A percentile compares a stretch with the other conserved stretches of the same genome.
Conservation (phyloP, 2,797 vertebrate species). For the Rhinoraja longicauda region DNA sequence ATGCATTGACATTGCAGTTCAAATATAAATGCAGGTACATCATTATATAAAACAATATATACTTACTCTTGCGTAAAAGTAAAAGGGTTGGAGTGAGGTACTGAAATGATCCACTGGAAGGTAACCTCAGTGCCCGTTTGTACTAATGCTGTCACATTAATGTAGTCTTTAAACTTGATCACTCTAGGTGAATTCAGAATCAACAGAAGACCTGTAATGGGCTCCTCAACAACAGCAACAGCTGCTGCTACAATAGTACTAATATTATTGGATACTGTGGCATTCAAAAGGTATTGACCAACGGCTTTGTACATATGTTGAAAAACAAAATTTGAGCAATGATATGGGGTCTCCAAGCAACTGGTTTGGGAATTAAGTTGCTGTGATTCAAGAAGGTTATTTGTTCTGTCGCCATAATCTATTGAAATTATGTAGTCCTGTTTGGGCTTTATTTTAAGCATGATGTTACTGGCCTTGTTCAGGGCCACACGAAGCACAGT, state of each 20-base stretch:
- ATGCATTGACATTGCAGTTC: background rate
- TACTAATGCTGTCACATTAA: background rate
- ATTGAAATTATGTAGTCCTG: conserved; percentile 4
- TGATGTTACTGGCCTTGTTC: background rate
- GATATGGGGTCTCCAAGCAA: conserved; percentile 37
- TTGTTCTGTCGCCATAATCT: conserved; percentile 17
- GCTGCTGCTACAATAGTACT: background rate
- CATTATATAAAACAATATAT: background rate
- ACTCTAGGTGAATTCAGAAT: conserved; percentile 35
- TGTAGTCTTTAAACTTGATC: background rate
- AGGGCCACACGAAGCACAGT: background rate
- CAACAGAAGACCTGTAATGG: background rate
- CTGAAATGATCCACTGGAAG: conserved; percentile 31
- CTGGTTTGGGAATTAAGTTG: background rate
- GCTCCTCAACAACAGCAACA: background rate
- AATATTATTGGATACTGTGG: background rate
- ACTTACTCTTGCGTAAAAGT: conserved; percentile 40
- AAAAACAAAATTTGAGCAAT: conserved; percentile 31
- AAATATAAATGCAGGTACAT: background rate
- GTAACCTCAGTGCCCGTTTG: background rate
- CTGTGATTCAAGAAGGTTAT: background rate
- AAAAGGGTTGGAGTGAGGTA: conserved; percentile 16
- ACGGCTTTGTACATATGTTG: conserved; percentile 21
- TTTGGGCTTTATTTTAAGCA: background rate
- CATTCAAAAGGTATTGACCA: background rate